Conservation (phyloP, 1,140 invertebrate species). For the Galleria mellonella region DNA sequence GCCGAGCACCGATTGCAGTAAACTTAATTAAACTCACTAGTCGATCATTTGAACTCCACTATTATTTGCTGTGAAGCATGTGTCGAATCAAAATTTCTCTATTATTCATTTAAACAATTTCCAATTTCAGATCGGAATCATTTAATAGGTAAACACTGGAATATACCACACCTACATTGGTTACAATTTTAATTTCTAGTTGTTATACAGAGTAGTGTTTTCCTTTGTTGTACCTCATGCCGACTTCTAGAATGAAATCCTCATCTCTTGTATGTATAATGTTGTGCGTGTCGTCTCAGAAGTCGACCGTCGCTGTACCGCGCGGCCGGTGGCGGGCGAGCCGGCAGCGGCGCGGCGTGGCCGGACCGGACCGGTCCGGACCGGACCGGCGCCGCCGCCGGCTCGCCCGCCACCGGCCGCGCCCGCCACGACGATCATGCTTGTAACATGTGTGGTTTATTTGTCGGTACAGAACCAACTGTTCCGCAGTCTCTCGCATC, state of each 20-base stretch:
- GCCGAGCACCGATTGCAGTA: too few species aligned
- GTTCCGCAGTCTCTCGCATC: conserved; percentile 68
- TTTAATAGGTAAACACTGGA: conserved; percentile 73
- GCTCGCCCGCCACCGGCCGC: neutral
- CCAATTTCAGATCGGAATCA: conserved; percentile 75
- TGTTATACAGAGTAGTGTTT: conserved; percentile 52
- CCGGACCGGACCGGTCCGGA: conserved; percentile 6
- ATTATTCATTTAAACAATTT: conserved; percentile 67
- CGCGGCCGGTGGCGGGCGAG: neutral
- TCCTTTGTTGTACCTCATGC: conserved; percentile 41
- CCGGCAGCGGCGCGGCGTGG: neutral
- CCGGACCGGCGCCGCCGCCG: conserved; percentile 6
- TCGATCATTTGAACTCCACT: neutral
- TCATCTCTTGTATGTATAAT: conserved; percentile 27
- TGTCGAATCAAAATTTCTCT: conserved; percentile 27
- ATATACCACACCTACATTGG: conserved; percentile 41
- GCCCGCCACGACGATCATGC: conserved; percentile 29
- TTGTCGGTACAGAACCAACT: conserved; percentile 70
- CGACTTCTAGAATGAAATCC: conserved; percentile 39
- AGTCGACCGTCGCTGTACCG: conserved; percentile 2
- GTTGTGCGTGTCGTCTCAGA: conserved; percentile 33
- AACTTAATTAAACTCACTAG: too few species aligned
- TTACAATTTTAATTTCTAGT: conserved; percentile 46
- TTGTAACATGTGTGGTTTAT: conserved; percentile 67
- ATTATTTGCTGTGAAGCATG: conserved; percentile 24